Percentiles rank a stretch among this genome's conserved stretches.
Conservation (phyloP, 2,113 vertebrate species). For the Rynchops niger region DNA sequence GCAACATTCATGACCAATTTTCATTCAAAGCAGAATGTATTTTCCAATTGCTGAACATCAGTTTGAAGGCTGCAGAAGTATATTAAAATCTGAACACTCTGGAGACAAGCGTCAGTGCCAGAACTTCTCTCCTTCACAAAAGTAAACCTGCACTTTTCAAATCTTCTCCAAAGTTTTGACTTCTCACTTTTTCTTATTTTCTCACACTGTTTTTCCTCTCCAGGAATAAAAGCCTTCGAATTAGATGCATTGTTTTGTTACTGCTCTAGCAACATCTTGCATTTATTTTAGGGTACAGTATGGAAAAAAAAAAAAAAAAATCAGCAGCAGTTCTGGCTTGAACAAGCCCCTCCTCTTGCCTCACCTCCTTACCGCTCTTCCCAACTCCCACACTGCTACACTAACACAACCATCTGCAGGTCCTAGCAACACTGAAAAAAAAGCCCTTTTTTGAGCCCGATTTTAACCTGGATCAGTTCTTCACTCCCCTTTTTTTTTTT, state of each 20-base stretch:
- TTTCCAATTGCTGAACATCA: constrained; percentile 40
- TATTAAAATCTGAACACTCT: constrained; percentile 28
- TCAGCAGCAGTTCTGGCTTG: neutral
- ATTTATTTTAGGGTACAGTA: neutral
- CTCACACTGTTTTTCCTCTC: neutral
- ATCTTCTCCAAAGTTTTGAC: neutral
- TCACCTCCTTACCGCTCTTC: neutral
- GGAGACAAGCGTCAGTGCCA: constrained; percentile 34
- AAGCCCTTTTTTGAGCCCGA: neutral
- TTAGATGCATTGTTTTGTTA: neutral
- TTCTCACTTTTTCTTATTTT: neutral
- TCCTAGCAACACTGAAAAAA: neutral
- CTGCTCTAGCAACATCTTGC: neutral
- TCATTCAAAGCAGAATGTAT: constrained; percentile 31
- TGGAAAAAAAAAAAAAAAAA: neutral
- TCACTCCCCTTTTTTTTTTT: too few relatives aligned
- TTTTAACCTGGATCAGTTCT: neutral
- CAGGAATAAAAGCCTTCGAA: neutral
- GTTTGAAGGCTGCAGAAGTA: constrained; percentile 30
- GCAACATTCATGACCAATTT: constrained; percentile 20
- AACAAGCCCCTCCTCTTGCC: neutral
- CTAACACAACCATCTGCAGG: neutral
- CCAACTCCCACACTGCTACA: neutral
- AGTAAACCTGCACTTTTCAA: neutral
- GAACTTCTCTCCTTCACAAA: neutral